These are phyloP conservation scores for Paratrypauchen microcephalus DNA, from an alignment of 2,797 vertebrate species.

Conservation along the genomic window DNA sequence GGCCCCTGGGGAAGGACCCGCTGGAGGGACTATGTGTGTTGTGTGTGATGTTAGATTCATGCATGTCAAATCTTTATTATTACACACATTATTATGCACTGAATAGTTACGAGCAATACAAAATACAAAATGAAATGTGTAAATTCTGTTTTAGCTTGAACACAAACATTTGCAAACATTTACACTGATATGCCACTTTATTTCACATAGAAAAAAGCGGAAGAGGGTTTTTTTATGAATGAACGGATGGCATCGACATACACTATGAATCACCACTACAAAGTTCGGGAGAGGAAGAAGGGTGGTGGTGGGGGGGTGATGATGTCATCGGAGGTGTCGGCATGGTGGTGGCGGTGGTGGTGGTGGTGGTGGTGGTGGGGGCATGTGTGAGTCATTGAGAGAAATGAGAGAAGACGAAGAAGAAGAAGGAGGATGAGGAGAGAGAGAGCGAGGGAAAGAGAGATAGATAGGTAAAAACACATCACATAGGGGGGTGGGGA, in stretches of 20 bases:
- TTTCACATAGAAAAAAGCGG: background rate
- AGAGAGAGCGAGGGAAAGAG: constrained; percentile 39
- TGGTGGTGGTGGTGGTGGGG: constrained; percentile 26
- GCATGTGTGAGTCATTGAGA: constrained; percentile 71
- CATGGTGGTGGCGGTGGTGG: constrained; percentile 37
- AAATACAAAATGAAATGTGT: background rate
- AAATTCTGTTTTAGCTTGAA: background rate
- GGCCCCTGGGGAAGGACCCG: too few species aligned
- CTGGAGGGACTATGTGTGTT: too few species aligned
- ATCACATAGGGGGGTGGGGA: constrained; percentile 57
- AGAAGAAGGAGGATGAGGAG: constrained; percentile 43
- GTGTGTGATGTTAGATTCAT: too few species aligned
- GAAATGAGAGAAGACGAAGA: constrained; percentile 55
- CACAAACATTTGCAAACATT: background rate
- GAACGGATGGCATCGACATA: constrained; percentile 52
- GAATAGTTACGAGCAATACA: background rate
- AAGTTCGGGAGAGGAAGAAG: constrained; percentile 41
- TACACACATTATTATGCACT: background rate
- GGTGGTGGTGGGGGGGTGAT: constrained; percentile 58
- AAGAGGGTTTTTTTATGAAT: constrained; percentile 40
- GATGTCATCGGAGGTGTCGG: constrained; percentile 67
- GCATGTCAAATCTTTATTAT: background rate
- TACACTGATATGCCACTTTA: background rate
- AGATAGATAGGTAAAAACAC: constrained; percentile 41
- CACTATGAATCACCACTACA: constrained; percentile 75